Conservation (phyloP, 2,888 invertebrate species). For the Lithophane semibrunnea region DNA sequence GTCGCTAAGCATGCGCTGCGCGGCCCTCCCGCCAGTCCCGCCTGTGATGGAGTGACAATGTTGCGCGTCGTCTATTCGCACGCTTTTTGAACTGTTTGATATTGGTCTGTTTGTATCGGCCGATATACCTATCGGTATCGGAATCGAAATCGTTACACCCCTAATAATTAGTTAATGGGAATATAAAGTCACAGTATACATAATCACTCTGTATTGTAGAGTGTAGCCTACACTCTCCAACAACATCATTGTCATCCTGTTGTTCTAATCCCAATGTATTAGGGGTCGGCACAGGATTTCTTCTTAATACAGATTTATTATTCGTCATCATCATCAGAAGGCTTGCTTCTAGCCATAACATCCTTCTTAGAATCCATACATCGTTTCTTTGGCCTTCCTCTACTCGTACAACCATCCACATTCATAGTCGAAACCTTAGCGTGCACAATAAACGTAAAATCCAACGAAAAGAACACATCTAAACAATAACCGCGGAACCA, state of each 20-base stretch:
- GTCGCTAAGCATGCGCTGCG: too few species aligned
- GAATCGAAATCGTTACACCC: too few species aligned
- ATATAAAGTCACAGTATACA: neutral
- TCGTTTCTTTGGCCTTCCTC: neutral
- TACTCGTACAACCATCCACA: neutral
- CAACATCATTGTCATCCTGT: neutral
- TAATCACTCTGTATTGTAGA: neutral
- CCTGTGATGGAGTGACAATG: too few species aligned
- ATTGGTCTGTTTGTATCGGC: too few species aligned
- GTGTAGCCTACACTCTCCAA: neutral
- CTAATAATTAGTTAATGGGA: neutral
- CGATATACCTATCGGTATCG: too few species aligned
- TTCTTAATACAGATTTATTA: neutral
- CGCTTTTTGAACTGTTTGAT: too few species aligned
- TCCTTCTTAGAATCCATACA: too few species aligned
- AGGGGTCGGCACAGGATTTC: neutral
- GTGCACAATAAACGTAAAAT: conserved; percentile 11
- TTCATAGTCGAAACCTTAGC: neutral
- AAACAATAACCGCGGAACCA: conserved; percentile 51
- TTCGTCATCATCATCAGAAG: neutral
- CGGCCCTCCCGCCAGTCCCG: too few species aligned
- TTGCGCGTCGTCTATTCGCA: too few species aligned
- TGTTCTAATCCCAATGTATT: neutral
- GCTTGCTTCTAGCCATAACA: neutral
- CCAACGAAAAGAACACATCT: conserved; percentile 33